These are phyloP conservation scores for Anguilla obscura DNA, from an alignment of 2,797 vertebrate genomes.

Conservation along the genomic window DNA sequence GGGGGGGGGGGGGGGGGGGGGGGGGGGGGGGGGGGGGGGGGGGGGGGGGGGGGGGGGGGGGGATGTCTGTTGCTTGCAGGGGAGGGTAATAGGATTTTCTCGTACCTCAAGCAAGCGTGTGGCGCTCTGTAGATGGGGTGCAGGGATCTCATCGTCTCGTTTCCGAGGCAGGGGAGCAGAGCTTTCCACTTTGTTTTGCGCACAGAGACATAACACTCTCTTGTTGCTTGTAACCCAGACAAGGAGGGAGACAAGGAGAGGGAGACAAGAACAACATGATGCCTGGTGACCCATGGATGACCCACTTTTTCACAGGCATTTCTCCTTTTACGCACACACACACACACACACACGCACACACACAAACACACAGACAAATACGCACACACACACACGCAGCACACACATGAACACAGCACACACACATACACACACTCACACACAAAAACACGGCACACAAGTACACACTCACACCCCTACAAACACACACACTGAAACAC, in stretches of 20 bases:
- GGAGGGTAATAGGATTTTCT: conserved; percentile 16
- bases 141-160: not conserved
- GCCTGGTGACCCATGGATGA: not conserved
- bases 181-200: not conserved
- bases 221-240: conserved; percentile 11
- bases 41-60: too few species aligned
- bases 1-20: too few species aligned
- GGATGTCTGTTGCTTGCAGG: not conserved
- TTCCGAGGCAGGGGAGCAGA: not conserved
- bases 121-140: not conserved
- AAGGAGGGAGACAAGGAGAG: not conserved
- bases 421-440: not conserved
- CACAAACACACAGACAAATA: not conserved
- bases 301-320: not conserved
- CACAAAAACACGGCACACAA: not conserved
- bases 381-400: not conserved
- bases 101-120: not conserved
- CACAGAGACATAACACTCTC: not conserved
- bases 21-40: too few species aligned
- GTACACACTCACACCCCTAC: not conserved
- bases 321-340: not conserved
- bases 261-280: not conserved
- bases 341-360: not conserved
- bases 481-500: not conserved
- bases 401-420: not conserved